Percentiles rank a stretch among this genome's conserved stretches.
Evolutionary conservation across 2,797 vertebrate genomes (phyloP).

Genomic region (Poeciliopsis gracilis): DNA sequence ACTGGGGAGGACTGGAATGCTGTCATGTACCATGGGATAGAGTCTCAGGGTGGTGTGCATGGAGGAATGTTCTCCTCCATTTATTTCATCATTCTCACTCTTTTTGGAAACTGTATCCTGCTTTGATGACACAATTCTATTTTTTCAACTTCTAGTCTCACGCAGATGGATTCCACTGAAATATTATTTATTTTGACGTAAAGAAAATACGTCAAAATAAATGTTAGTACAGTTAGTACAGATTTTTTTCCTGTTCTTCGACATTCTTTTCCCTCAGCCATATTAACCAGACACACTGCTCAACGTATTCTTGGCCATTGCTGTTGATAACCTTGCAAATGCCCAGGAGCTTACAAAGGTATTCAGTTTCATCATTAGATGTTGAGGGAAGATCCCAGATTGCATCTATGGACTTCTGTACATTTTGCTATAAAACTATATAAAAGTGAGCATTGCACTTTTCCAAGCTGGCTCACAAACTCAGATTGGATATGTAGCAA

Average conservation of each 20-base stretch:
- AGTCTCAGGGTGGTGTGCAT: slow-evolving; percentile 92
- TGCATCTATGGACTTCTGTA: neutral
- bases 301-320: slow-evolving; percentile 97
- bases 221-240: neutral
- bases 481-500: neutral
- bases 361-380: slow-evolving; percentile 19
- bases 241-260: slow-evolving; percentile 18
- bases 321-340: slow-evolving; percentile 97
- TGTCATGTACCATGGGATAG: slow-evolving; percentile 96
- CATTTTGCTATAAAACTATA: neutral
- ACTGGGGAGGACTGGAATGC: slow-evolving; percentile 98
- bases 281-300: slow-evolving; percentile 89
- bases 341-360: slow-evolving; percentile 98
- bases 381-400: neutral
- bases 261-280: slow-evolving; percentile 78
- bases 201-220: neutral
- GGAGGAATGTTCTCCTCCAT: slow-evolving; percentile 95
- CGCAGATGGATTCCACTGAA: neutral
- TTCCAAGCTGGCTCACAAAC: neutral
- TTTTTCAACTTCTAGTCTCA: neutral
- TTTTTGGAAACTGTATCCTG: slow-evolving; percentile 99
- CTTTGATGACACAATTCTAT: neutral
- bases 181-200: neutral
- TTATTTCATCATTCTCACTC: slow-evolving; percentile 94
- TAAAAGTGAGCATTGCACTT: neutral